A percentile compares a stretch with the other conserved stretches of the same genome.
These are phyloP conservation scores for Pomacea canaliculata DNA, from an alignment of 2,888 invertebrate species.

Conservation along the genomic window DNA sequence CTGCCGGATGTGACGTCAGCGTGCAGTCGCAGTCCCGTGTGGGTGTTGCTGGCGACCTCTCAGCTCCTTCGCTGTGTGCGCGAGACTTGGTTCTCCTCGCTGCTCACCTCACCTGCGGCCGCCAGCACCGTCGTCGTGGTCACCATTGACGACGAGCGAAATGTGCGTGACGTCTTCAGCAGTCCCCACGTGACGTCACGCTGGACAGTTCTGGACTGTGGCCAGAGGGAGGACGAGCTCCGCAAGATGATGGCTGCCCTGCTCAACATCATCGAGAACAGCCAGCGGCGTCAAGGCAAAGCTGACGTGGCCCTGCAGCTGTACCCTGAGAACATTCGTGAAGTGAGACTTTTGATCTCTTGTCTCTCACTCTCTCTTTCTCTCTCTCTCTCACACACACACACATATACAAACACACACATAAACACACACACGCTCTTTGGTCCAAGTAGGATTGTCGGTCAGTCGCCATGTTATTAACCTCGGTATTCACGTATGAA, in stretches of 20 bases:
- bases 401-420: too few species aligned
- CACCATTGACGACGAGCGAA: constrained; percentile 12
- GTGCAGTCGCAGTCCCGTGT: constrained; percentile 25
- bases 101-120: not conserved
- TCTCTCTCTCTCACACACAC: too few species aligned
- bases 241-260: constrained; percentile 22
- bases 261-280: constrained; percentile 12
- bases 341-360: too few species aligned
- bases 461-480: too few species aligned
- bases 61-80: constrained; percentile 28
- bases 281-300: too few species aligned
- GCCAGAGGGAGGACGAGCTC: constrained; percentile 3
- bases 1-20: constrained; percentile 32
- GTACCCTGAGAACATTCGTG: too few species aligned
- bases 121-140: constrained; percentile 8
- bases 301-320: too few species aligned
- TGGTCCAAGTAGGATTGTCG: too few species aligned
- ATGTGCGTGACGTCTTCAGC: not conserved
- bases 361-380: too few species aligned
- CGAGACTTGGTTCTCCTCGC: constrained; percentile 27
- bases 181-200: not conserved
- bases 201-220: constrained; percentile 16
- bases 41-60: constrained; percentile 28
- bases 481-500: too few species aligned
- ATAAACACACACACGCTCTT: too few species aligned